A percentile compares a stretch with the other conserved stretches of the same genome.
Evolutionary conservation across 2,888 invertebrate species (phyloP).

Genomic region (Diogma glabrata): DNA sequence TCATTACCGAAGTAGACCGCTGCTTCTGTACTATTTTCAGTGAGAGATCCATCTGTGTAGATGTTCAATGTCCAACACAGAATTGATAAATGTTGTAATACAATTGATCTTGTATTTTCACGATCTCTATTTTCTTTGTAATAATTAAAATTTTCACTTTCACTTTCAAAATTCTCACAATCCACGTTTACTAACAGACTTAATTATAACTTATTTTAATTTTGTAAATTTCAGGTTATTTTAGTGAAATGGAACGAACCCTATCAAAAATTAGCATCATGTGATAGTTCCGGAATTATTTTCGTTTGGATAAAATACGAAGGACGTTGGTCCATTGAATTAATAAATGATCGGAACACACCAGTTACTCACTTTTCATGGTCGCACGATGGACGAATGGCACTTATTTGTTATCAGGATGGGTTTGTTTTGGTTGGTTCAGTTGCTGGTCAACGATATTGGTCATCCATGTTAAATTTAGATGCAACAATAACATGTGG

Average conservation of each 20-base stretch:
- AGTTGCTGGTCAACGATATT: conserved; percentile 93
- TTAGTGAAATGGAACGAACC: conserved; percentile 98
- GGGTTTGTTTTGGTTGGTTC: conserved; percentile 97
- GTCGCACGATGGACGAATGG: conserved; percentile 98
- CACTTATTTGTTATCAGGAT: conserved; percentile 96
- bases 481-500: conserved; percentile 92
- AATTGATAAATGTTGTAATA: no score
- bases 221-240: conserved; percentile 73
- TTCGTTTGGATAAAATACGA: conserved; percentile 99
- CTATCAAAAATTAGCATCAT: conserved; percentile 94
- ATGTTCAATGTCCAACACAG: no score
- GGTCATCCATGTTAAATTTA: conserved; percentile 94
- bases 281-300: conserved; percentile 94
- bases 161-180: no score
- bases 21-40: no score
- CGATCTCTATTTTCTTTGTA: no score
- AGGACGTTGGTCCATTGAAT: conserved; percentile 96
- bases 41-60: no score
- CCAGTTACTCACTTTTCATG: conserved; percentile 97
- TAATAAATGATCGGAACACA: conserved; percentile 95
- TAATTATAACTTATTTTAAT: no score
- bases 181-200: no score
- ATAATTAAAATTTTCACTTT: no score
- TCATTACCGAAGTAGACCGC: no score
- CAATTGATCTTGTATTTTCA: no score